Percentiles rank a stretch among this genome's conserved stretches.
These are phyloP conservation scores for Pristionchus pacificus DNA, from an alignment of 1,140 invertebrate species.

Conservation along the genomic window DNA sequence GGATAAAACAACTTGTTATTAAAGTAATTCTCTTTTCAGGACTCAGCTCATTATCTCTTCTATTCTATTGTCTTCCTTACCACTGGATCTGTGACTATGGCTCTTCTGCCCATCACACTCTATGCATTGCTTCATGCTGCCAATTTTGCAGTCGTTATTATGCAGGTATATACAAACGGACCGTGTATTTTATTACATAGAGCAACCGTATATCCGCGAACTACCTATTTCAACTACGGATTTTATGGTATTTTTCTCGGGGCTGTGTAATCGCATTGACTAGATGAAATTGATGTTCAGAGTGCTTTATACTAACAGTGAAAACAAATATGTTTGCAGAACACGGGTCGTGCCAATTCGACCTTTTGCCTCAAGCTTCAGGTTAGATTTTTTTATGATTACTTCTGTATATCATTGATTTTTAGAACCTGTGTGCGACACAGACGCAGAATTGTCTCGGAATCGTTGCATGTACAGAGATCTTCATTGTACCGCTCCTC, in stretches of 20 bases:
- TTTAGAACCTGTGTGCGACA: constrained; percentile 75
- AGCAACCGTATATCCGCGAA: too few relatives aligned
- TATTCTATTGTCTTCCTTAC: constrained; percentile 89
- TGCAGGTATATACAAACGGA: too few relatives aligned
- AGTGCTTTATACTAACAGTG: too few relatives aligned
- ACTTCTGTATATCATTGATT: too few relatives aligned
- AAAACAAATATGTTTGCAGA: neutral
- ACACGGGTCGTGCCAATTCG: constrained; percentile 15
- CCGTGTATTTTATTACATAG: too few relatives aligned
- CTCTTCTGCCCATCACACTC: constrained; percentile 31
- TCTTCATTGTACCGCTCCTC: constrained; percentile 80
- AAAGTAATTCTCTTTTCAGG: constrained; percentile 60
- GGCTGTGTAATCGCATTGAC: too few relatives aligned
- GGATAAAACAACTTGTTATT: too few relatives aligned
- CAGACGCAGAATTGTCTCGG: constrained; percentile 82
- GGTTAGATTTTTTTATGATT: too few relatives aligned
- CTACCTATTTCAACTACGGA: too few relatives aligned
- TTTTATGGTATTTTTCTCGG: too few relatives aligned
- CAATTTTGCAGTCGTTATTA: constrained; percentile 22
- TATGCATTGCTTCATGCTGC: constrained; percentile 66
- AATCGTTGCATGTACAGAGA: constrained; percentile 80
- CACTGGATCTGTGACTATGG: constrained; percentile 72
- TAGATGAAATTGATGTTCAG: too few relatives aligned
- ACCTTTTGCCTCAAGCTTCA: constrained; percentile 19
- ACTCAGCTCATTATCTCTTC: constrained; percentile 91